Evolutionary conservation across 2,888 invertebrate genomes (phyloP).

Genomic region (Agapetus fuscipes): DNA sequence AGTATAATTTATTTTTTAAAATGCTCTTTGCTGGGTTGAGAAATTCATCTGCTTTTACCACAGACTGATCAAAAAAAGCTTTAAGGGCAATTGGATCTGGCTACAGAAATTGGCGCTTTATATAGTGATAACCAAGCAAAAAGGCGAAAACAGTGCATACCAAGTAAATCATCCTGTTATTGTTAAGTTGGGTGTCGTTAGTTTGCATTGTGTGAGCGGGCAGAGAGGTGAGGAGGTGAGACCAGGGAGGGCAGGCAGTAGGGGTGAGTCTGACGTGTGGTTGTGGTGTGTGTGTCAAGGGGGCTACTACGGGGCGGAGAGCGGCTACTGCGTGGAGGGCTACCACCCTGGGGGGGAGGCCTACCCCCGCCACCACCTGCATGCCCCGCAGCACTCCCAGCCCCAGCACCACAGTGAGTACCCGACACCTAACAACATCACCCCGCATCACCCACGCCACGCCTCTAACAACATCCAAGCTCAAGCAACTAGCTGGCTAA

Average conservation of each 20-base stretch:
- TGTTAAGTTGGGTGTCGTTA: too few species aligned
- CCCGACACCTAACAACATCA: slow-evolving; percentile 18
- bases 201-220: background rate
- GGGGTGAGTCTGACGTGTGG: background rate
- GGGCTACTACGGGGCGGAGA: slow-evolving; percentile 41
- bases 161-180: slow-evolving; percentile 13
- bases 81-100: too few species aligned
- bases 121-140: too few species aligned
- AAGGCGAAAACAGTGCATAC: too few species aligned
- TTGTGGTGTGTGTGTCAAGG: slow-evolving; percentile 24
- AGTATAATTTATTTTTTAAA: too few species aligned
- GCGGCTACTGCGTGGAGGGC: slow-evolving; percentile 3
- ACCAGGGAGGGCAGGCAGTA: too few species aligned
- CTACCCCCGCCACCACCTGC: slow-evolving; percentile 17
- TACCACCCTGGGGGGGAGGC: background rate
- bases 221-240: background rate
- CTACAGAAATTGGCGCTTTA: too few species aligned
- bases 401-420: slow-evolving; percentile 15
- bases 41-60: too few species aligned
- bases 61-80: too few species aligned
- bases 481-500: too few species aligned
- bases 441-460: slow-evolving; percentile 24
- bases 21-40: too few species aligned
- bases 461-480: slow-evolving; percentile 39
- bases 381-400: slow-evolving; percentile 25